Evolutionary conservation across 2,888 invertebrate species (phyloP).

Genomic region (Mythimna albipuncta): DNA sequence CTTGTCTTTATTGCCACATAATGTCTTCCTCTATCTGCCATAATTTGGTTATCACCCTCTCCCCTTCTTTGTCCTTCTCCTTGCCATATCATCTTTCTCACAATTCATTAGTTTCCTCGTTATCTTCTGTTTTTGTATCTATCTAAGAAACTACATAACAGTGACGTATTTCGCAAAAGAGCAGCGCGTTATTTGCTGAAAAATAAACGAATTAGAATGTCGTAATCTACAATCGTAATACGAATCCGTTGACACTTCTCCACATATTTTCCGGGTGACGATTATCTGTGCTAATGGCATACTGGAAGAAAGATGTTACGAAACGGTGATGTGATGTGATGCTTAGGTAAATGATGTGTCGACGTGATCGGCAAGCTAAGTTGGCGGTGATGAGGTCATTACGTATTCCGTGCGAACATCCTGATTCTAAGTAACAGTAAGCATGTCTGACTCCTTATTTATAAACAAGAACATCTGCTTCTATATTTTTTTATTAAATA

Average conservation of each 20-base stretch:
- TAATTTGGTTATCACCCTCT: neutral
- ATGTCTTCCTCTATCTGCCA: too few relatives aligned
- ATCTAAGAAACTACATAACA: slow-evolving; percentile 1
- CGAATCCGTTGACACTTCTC: slow-evolving; percentile 35
- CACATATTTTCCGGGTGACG: slow-evolving; percentile 46
- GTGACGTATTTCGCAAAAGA: neutral
- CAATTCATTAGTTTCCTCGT: neutral
- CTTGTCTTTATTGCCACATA: too few relatives aligned
- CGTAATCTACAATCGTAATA: slow-evolving; percentile 14
- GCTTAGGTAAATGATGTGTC: slow-evolving; percentile 56
- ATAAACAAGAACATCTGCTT: slow-evolving; percentile 3
- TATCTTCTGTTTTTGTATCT: neutral
- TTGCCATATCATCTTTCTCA: neutral
- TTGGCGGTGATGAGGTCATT: slow-evolving; percentile 30
- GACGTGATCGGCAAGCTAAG: slow-evolving; percentile 40
- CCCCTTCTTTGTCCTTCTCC: neutral
- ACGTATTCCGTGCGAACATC: slow-evolving; percentile 39
- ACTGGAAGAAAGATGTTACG: slow-evolving; percentile 64
- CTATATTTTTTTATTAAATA: slow-evolving; percentile 1
- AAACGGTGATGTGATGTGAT: slow-evolving; percentile 59
- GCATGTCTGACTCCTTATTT: neutral
- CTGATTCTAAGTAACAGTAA: slow-evolving; percentile 30
- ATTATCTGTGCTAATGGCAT: slow-evolving; percentile 57
- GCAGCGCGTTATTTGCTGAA: neutral
- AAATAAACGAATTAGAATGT: slow-evolving; percentile 28